A percentile compares a stretch with the other conserved stretches of the same genome.
Conservation (phyloP, 2,888 invertebrate species). For the Eilema depressum region DNA sequence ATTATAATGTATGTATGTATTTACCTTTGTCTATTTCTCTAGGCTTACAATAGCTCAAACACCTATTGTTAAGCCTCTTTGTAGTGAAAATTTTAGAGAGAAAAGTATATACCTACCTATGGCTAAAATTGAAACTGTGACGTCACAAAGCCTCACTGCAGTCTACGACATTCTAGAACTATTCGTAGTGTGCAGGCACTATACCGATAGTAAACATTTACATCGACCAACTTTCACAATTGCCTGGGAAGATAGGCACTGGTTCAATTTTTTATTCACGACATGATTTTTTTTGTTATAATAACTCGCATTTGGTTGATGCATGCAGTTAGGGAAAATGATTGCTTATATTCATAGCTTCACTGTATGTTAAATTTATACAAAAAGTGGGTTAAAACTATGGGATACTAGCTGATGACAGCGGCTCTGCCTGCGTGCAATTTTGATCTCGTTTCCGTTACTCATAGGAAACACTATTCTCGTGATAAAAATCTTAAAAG, state of each 20-base stretch:
- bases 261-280: slow-evolving; percentile 6
- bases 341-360: too few relatives aligned
- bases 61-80: background rate
- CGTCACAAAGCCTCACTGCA: background rate
- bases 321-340: background rate
- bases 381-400: background rate
- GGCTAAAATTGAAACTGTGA: background rate
- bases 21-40: background rate
- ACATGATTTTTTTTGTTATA: background rate
- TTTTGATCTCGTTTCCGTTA: too few relatives aligned
- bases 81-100: background rate
- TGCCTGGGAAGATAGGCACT: slow-evolving; percentile 9
- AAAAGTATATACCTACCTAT: background rate
- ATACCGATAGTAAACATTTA: background rate
- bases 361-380: too few relatives aligned
- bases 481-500: too few relatives aligned
- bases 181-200: background rate
- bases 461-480: too few relatives aligned
- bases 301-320: background rate
- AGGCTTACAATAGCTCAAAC: background rate
- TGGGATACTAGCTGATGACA: too few relatives aligned
- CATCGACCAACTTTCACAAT: background rate
- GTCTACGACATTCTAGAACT: background rate
- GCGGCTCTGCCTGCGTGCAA: too few relatives aligned
- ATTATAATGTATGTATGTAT: too few relatives aligned